Evolutionary conservation across 2,888 invertebrate species (phyloP).

Genomic region (Drosophila incognita): DNA sequence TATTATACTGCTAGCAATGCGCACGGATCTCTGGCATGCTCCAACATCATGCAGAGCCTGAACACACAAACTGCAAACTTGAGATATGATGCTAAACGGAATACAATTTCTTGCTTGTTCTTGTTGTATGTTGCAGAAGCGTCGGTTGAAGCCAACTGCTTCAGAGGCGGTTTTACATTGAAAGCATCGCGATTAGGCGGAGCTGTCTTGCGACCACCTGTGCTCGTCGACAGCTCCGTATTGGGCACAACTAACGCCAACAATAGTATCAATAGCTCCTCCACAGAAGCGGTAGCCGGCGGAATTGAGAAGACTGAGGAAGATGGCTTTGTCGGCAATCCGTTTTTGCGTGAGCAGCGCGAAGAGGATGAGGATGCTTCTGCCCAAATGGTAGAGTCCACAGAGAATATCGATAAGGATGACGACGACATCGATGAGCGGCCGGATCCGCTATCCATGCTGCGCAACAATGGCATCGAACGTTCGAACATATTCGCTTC

Average conservation of each 20-base stretch:
- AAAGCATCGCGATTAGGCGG: slow-evolving; percentile 81
- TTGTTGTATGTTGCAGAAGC: slow-evolving; percentile 75
- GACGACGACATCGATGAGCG: slow-evolving; percentile 80
- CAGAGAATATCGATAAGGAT: slow-evolving; percentile 67
- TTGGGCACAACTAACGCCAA: slow-evolving; percentile 60
- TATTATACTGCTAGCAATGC: background rate
- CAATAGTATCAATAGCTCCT: slow-evolving; percentile 41
- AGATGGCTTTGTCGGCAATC: slow-evolving; percentile 72
- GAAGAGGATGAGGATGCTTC: slow-evolving; percentile 67
- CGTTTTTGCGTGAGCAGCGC: slow-evolving; percentile 81
- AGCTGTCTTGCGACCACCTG: slow-evolving; percentile 83
- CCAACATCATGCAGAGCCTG: background rate
- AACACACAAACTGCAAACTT: background rate
- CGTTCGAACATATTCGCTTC: slow-evolving; percentile 83
- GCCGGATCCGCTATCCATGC: slow-evolving; percentile 82
- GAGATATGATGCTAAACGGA: slow-evolving; percentile 12
- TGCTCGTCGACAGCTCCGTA: slow-evolving; percentile 78
- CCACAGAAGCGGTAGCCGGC: slow-evolving; percentile 46
- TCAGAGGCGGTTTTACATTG: slow-evolving; percentile 78
- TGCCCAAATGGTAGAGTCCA: slow-evolving; percentile 59
- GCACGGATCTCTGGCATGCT: too few relatives aligned
- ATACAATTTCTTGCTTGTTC: slow-evolving; percentile 41
- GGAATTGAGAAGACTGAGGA: slow-evolving; percentile 60
- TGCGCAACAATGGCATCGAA: slow-evolving; percentile 84
- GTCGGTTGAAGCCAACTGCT: slow-evolving; percentile 83